Base-by-base conservation (phyloP, 2,888 invertebrate species). In the Machimus rusticus region DNA sequence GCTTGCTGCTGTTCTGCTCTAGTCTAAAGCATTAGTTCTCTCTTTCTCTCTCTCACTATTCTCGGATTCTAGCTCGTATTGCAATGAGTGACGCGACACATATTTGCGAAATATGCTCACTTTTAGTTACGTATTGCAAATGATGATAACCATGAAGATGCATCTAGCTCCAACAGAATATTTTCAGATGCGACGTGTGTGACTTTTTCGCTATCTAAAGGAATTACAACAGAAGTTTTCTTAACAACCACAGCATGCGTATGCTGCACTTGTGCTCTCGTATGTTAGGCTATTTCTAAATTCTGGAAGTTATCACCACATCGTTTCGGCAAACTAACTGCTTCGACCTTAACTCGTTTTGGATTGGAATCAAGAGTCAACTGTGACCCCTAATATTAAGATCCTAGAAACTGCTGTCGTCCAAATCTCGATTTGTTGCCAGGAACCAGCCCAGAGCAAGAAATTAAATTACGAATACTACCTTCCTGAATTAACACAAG, bases 21-120 rank as follows among this genome's bases (percentile, higher is more conserved):
- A 82, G 66, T 82, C 82, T 82, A 66, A 76, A 79, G 79, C 79
- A 55, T 79, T 51, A 79, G 51, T 28, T 79, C 46, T 79, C 28
- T 66, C 66, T 23, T 16, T 79, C 46, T 79, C 28, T 66, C 66
- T 23, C 51, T 79, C 79, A 79, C 79, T 79, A 51, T 39, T 39
- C 46, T 51, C 43, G 51, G 34, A 51, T 79, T 51, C 79, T 79
- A 79, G 55, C 46, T 66, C 79, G 14, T 43, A 23, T 43, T 39
- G 37, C 23, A 78, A 76, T 76, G 76, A 76, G 66, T 66, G 66
- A 66, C 23, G 23, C 66, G 66, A 66, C 12, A 66, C 57, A 19
- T 23, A 23, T 57, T 57, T 57, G 6, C 16, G n/a, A 57, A 57
- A 66, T 66, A 66, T 66, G 66, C 12, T 66, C 66, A 66, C 66